Evolutionary conservation across 2,888 invertebrate genomes (phyloP).

Genomic region (Drosophila nigritarsus): DNA sequence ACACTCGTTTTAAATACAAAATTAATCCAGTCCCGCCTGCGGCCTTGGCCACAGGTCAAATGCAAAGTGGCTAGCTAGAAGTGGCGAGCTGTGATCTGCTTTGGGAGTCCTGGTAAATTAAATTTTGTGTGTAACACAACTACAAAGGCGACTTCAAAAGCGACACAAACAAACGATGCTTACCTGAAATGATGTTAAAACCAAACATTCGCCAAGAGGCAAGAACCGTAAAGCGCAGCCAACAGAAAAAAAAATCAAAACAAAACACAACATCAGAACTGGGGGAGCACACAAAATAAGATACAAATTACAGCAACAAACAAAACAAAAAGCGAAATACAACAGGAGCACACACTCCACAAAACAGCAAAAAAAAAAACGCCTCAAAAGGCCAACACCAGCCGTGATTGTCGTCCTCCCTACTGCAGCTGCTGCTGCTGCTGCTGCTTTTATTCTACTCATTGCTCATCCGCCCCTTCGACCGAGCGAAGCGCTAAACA

Average conservation of each 20-base stretch:
- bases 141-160: slow-evolving; percentile 73
- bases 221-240: slow-evolving; percentile 46
- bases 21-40: slow-evolving; percentile 16
- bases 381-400: slow-evolving; percentile 65
- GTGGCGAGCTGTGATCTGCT: slow-evolving; percentile 5
- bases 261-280: neutral
- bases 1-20: slow-evolving; percentile 12
- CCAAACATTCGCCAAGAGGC: slow-evolving; percentile 70
- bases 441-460: slow-evolving; percentile 11
- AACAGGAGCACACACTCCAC: slow-evolving; percentile 23
- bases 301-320: slow-evolving; percentile 68
- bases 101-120: slow-evolving; percentile 36
- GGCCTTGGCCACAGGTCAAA: slow-evolving; percentile 35
- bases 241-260: slow-evolving; percentile 5
- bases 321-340: slow-evolving; percentile 25
- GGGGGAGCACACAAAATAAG: slow-evolving; percentile 50
- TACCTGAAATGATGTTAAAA: slow-evolving; percentile 65
- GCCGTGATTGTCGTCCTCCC: slow-evolving; percentile 64
- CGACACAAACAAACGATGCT: slow-evolving; percentile 43
- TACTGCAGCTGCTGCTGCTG: slow-evolving; percentile 7
- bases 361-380: slow-evolving; percentile 28
- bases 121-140: slow-evolving; percentile 49
- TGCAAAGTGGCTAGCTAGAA: slow-evolving; percentile 35
- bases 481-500: slow-evolving; percentile 56
- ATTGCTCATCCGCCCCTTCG: slow-evolving; percentile 58